A percentile compares a stretch with the other conserved stretches of the same genome.
phyloP scores from a whole-genome alignment of 2,113 vertebrate genomes.

The Erythrolamprus reginae region DNA sequence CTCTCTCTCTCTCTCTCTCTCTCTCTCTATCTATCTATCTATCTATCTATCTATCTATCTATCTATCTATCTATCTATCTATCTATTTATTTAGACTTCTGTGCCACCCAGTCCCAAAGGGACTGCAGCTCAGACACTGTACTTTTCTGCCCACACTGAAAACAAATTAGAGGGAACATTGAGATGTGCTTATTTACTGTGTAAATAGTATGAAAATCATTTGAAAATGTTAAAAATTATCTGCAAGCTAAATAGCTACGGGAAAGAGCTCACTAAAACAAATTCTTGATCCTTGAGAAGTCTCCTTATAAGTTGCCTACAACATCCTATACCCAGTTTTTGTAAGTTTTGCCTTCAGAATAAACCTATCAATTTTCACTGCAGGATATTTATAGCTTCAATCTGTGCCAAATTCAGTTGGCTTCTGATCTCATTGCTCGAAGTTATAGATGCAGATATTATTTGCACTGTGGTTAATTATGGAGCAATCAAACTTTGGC shows the following conservation, averaged over 20 bases:
- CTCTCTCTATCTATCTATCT: too few species aligned
- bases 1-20: too few species aligned
- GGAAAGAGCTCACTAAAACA: conserved; percentile 45
- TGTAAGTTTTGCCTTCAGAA: conserved; percentile 76
- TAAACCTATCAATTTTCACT: conserved; percentile 81
- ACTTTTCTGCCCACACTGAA: too few species aligned
- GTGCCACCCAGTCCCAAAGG: too few species aligned
- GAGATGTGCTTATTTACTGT: background rate
- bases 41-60: too few species aligned
- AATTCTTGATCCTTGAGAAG: conserved; percentile 42
- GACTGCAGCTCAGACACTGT: too few species aligned
- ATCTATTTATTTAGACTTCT: too few species aligned
- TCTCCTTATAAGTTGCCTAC: conserved; percentile 40
- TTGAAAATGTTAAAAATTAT: conserved; percentile 20
- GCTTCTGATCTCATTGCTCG: conserved; percentile 75
- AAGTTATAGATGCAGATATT: conserved; percentile 81
- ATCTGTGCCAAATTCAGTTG: conserved; percentile 75
- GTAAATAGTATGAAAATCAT: background rate
- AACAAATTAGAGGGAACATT: too few species aligned
- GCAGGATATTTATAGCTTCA: conserved; percentile 77
- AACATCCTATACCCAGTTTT: conserved; percentile 67
- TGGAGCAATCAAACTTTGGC: conserved; percentile 84
- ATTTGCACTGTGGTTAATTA: conserved; percentile 83
- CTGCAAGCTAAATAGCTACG: conserved; percentile 35
- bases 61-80: too few species aligned